Base-by-base conservation (phyloP, 2,113 vertebrate species). In the Neogale vison region DNA sequence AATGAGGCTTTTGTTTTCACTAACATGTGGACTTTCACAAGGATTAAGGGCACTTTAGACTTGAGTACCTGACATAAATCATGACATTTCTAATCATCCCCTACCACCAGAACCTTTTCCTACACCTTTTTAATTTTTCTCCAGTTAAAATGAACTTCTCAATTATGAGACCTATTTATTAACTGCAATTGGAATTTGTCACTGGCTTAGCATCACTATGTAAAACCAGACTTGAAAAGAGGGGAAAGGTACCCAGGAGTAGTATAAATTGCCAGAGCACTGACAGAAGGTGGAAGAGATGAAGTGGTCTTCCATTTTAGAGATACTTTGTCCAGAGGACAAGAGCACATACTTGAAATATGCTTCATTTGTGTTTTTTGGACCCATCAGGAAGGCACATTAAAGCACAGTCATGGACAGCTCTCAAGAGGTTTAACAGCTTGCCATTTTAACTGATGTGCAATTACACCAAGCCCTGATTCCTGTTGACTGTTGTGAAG, bases 201-300 rank as follows among this genome's bases (percentile, higher is more conserved):
- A 13, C 50, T 81, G 74, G 65, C 29, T 90, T 42, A 76, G 20
- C 21, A 50, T 84, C 14, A 18, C 7, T 83, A 21, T 80, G 61
- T 10, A 90, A 88, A 95, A 12, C 29, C 5, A 55, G 76, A 69
- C 14, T 17, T 42, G 45, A 52, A 36, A 31, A 3, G 14, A 90
- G 23, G 26, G 11, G 10, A 91, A 88, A 88, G 23, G 26, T 21
- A 45, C 39, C 13, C 34, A 95, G 17, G 31, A 82, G 6, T 83
- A 67, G 24, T 4, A 26, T 0, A 90, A 20, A 9, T 71, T 65
- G 24, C 67, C 42, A 94, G n/a, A 85, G 23, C 85, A 69, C 8
- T 29, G 39, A 69, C 79, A 91, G 50, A 69, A 96, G 24, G 57
- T n/a, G 23, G 26, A 95, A 39, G 31, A 82, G 36, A n/a, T 77